Conservation (phyloP, 2,797 vertebrate genomes). For the Labroides dimidiatus region DNA sequence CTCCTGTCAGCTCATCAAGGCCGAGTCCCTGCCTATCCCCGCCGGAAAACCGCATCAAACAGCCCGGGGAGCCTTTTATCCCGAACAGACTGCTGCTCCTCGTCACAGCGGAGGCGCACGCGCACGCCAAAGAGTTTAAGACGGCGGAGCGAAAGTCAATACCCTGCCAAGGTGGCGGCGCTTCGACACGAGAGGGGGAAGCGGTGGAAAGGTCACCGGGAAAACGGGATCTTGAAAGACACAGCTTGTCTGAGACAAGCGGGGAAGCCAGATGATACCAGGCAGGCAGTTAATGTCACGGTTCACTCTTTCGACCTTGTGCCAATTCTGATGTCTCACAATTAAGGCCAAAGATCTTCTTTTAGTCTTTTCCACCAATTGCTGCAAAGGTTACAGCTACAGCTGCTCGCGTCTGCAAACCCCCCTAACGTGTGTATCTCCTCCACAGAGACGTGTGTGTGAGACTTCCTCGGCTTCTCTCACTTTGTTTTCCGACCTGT, state of each 20-base stretch:
- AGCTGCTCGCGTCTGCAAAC: slow-evolving; percentile 34
- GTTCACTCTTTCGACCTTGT: slow-evolving; percentile 57
- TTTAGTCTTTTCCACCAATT: slow-evolving; percentile 61
- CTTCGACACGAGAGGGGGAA: slow-evolving; percentile 22
- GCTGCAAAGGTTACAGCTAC: slow-evolving; percentile 65
- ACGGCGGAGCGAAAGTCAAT: slow-evolving; percentile 64
- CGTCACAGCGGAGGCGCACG: slow-evolving; percentile 44
- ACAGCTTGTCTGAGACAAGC: slow-evolving; percentile 55
- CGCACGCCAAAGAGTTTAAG: slow-evolving; percentile 58
- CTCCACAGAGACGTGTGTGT: slow-evolving; percentile 40
- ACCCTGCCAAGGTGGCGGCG: slow-evolving; percentile 53
- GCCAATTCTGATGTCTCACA: slow-evolving; percentile 56
- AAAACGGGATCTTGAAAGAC: slow-evolving; percentile 64
- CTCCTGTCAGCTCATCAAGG: slow-evolving; percentile 74
- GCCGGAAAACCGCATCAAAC: slow-evolving; percentile 72
- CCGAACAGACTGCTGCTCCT: slow-evolving; percentile 59
- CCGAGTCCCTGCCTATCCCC: slow-evolving; percentile 59
- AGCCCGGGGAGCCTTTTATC: slow-evolving; percentile 74
- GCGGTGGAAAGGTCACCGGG: slow-evolving; percentile 68
- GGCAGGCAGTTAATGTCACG: slow-evolving; percentile 67
- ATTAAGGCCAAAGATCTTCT: slow-evolving; percentile 63
- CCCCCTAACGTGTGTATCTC: slow-evolving; percentile 10
- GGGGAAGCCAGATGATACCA: slow-evolving; percentile 43
- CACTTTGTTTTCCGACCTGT: slow-evolving; percentile 63
- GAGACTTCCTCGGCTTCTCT: slow-evolving; percentile 50